Percentiles rank a stretch among this genome's conserved stretches.
Conservation (phyloP, 2,113 vertebrate species). For the Pogonocichla stellata region DNA sequence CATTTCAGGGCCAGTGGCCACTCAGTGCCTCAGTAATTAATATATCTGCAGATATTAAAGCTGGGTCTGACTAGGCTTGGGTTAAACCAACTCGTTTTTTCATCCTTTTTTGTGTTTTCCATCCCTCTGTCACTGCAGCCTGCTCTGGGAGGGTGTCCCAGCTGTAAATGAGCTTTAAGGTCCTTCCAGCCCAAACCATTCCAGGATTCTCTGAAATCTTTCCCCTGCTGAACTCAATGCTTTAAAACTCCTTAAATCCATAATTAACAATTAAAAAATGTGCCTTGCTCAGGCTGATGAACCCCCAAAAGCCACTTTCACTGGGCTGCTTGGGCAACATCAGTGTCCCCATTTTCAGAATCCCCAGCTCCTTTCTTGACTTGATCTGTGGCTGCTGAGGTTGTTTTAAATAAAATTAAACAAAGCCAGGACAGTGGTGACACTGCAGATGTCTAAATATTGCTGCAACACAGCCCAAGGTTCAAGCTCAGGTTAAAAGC, state of each 20-base stretch:
- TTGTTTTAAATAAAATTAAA: background rate
- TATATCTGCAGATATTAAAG: background rate
- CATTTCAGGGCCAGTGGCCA: background rate
- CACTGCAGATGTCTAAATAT: background rate
- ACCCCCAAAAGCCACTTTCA: background rate
- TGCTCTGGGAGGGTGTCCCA: background rate
- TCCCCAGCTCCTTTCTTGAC: background rate
- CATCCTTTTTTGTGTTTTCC: background rate
- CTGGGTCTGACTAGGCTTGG: accelerated
- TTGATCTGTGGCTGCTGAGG: background rate
- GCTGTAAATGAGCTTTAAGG: background rate
- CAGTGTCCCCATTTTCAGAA: background rate
- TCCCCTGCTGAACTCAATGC: background rate
- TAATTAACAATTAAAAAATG: background rate
- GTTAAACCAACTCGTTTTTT: accelerated
- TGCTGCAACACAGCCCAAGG: background rate
- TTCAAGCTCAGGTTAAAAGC: background rate
- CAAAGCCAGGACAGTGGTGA: background rate
- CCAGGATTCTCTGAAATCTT: background rate
- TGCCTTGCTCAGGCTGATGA: background rate
- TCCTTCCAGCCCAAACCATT: background rate
- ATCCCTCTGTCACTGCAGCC: accelerated
- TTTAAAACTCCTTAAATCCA: background rate
- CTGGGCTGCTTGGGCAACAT: background rate
- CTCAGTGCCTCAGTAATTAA: background rate